Evolutionary conservation across 1,140 invertebrate genomes (phyloP).

Genomic region (Forficula auricularia): DNA sequence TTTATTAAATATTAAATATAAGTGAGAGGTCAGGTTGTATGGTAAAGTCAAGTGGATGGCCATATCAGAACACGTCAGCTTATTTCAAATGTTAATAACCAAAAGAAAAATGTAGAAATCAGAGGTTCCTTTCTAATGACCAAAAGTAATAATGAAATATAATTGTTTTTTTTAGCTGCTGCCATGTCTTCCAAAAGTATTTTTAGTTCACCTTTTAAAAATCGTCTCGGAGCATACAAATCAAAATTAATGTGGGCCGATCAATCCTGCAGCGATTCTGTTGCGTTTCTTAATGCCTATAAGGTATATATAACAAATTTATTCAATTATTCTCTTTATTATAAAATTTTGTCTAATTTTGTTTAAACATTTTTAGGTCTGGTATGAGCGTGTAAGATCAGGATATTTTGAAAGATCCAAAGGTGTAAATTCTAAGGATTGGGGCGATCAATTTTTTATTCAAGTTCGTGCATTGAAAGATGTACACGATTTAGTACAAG

Average conservation of each 20-base stretch:
- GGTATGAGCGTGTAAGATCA: constrained; percentile 20
- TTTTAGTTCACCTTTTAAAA: constrained; percentile 54
- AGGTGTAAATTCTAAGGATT: constrained; percentile 34
- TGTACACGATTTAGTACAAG: constrained; percentile 46
- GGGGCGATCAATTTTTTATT: constrained; percentile 55
- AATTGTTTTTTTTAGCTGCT: constrained; percentile 46
- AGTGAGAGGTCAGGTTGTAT: too few relatives aligned
- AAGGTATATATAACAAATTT: constrained; percentile 29
- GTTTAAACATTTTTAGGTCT: constrained; percentile 19
- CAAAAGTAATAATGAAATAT: too few relatives aligned
- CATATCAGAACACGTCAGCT: too few relatives aligned
- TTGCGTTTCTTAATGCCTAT: constrained; percentile 67
- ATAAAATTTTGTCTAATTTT: neutral
- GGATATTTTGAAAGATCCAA: constrained; percentile 22
- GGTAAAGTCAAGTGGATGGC: too few relatives aligned
- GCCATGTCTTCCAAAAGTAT: constrained; percentile 64
- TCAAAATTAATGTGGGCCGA: constrained; percentile 65
- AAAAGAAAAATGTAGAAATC: too few relatives aligned
- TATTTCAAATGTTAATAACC: too few relatives aligned
- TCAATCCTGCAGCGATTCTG: constrained; percentile 65
- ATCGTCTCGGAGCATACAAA: constrained; percentile 52
- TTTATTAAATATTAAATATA: too few relatives aligned
- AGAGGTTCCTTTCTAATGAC: too few relatives aligned
- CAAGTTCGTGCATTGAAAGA: constrained; percentile 55
- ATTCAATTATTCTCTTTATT: constrained; percentile 4